phyloP scores from a whole-genome alignment of 2,888 invertebrate genomes.

The Octodonta nipae region DNA sequence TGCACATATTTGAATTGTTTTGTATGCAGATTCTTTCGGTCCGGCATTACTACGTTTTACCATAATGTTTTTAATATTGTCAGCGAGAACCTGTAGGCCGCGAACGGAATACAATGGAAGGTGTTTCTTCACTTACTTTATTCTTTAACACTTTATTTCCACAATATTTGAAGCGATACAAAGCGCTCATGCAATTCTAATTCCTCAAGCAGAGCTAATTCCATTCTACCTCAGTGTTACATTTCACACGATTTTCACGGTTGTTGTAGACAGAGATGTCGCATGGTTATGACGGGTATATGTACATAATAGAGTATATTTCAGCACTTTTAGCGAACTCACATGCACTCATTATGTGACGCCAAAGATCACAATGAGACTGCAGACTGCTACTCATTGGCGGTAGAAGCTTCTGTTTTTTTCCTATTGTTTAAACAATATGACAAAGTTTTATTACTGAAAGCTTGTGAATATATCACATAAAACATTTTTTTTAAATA shows the following conservation, averaged over 20 bases:
- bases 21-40: slow-evolving; percentile 27
- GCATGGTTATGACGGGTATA: too few species aligned
- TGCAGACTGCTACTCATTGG: too few species aligned
- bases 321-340: too few species aligned
- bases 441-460: too few species aligned
- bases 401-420: too few species aligned
- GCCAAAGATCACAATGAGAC: too few species aligned
- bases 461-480: too few species aligned
- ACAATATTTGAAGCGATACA: slow-evolving; percentile 10
- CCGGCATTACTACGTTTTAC: slow-evolving; percentile 24
- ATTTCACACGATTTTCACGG: not conserved
- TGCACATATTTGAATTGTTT: slow-evolving; percentile 22
- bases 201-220: slow-evolving; percentile 4
- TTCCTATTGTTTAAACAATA: too few species aligned
- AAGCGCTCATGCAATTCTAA: slow-evolving; percentile 10
- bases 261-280: too few species aligned
- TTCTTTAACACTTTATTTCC: slow-evolving; percentile 19
- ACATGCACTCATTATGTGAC: too few species aligned
- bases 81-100: slow-evolving; percentile 19
- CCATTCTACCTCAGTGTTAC: not conserved
- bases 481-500: too few species aligned
- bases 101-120: slow-evolving; percentile 26
- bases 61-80: slow-evolving; percentile 30
- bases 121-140: slow-evolving; percentile 21
- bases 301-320: too few species aligned